Conservation (phyloP, 2,797 vertebrate genomes). For the Leptatherina wallacei region DNA sequence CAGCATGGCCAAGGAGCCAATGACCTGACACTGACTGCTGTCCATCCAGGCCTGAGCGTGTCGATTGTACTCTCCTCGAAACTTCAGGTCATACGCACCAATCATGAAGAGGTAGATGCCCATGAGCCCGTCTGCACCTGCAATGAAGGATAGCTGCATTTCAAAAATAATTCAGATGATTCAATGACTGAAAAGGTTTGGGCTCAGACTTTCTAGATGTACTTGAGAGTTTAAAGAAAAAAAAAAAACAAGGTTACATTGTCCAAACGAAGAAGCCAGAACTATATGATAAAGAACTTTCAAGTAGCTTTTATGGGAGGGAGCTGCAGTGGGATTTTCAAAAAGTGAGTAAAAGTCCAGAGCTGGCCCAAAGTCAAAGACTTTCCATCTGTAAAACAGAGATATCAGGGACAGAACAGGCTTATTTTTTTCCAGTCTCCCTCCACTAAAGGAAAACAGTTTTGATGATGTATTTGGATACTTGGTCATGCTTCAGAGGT, state of each 20-base stretch:
- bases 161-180: neutral
- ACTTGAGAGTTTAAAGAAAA: neutral
- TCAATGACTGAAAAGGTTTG: neutral
- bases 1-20: constrained; percentile 94
- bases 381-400: neutral
- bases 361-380: neutral
- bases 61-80: constrained; percentile 95
- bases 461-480: neutral
- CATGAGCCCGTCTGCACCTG: constrained; percentile 97
- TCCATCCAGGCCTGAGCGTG: constrained; percentile 97
- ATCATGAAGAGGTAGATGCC: constrained; percentile 97
- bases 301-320: neutral
- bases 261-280: neutral
- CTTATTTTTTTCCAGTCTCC: neutral
- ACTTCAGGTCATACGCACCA: constrained; percentile 94
- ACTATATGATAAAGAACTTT: neutral
- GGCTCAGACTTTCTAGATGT: neutral
- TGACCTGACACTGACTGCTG: constrained; percentile 91
- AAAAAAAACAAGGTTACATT: neutral
- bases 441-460: neutral
- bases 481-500: neutral
- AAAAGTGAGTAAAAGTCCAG: neutral
- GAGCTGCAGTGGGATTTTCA: neutral
- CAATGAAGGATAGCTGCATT: constrained; percentile 3
- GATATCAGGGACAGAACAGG: neutral